Evolutionary conservation across 2,888 invertebrate genomes (phyloP), one percentile per base, ranked within the genome.

Genomic region (Plagodis pulveraria): DNA sequence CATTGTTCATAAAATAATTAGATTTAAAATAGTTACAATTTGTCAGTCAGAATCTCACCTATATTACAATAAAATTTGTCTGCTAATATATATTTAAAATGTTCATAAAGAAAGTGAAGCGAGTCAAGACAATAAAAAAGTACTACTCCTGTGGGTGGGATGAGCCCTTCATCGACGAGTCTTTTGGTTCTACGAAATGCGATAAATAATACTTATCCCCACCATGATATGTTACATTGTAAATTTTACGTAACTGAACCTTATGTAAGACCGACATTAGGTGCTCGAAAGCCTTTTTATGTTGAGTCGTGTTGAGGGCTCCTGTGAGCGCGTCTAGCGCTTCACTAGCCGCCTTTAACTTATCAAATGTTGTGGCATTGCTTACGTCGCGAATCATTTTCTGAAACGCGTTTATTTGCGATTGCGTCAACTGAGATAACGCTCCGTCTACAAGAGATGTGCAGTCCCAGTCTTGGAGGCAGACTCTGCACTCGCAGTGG

Each of bases 401-500:
- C 40, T 40, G 40, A 10, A 10, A 40, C 10, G 8, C 40, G 40
- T 8, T 8, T 5, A 40, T 40, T 40, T 40, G 40, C 5, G 40
- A 10, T 8, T 40, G 46, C 6, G 56, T 55, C 50, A 59, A 41
- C 22, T 2, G 22, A 4, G 22, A 22, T 22, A 22, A 22, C 5
- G 44, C 2, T 0, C 33, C 36, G 5, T 8, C 2, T 0, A 32
- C n/a, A 0, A 8, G 32, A 8, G 12, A 44, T 5, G 43, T 22
- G 10, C 22, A 5, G 35, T 58, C 45, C 61, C 58, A 61, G 34
- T 56, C 50, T 7, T 22, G 10, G 0, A n/a, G 0, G 41, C 64
- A 65, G 7, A 59, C 58, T 10, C 51, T 33, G 40, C 64, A 65
- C 5, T 35, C 11, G 35, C 64, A 65, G 0, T 43, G 42, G 10